Conservation (phyloP, 1,140 invertebrate genomes). For the Drosophila chauvacae region DNA sequence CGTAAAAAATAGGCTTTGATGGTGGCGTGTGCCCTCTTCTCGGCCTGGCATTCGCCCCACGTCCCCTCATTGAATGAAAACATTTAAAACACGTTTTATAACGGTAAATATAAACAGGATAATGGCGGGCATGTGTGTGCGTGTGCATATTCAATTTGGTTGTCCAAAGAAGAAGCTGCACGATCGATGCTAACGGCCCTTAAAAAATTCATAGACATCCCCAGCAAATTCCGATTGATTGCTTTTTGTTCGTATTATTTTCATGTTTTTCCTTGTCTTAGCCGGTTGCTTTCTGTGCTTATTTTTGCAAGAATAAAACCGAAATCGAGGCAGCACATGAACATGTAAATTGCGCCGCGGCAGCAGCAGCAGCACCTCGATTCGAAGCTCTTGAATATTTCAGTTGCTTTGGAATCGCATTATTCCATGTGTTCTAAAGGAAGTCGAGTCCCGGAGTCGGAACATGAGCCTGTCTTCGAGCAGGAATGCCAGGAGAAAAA, state of each 20-base stretch:
- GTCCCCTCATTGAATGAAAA: slow-evolving; percentile 59
- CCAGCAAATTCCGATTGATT: slow-evolving; percentile 62
- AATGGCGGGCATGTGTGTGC: neutral
- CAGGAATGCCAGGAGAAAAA: neutral
- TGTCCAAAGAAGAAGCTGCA: slow-evolving; percentile 13
- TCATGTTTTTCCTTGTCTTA: neutral
- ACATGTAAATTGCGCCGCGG: slow-evolving; percentile 38
- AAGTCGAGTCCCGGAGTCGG: slow-evolving; percentile 1
- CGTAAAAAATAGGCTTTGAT: slow-evolving; percentile 62
- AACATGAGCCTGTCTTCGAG: neutral
- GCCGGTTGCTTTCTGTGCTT: neutral
- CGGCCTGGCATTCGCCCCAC: neutral
- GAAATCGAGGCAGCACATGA: slow-evolving; percentile 35
- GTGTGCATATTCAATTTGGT: slow-evolving; percentile 61
- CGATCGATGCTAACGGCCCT: slow-evolving; percentile 58
- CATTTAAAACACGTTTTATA: slow-evolving; percentile 72
- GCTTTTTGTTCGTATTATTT: slow-evolving; percentile 41
- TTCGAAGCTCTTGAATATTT: slow-evolving; percentile 56
- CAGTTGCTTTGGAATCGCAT: slow-evolving; percentile 62
- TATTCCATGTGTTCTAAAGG: slow-evolving; percentile 27
- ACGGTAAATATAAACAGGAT: slow-evolving; percentile 43
- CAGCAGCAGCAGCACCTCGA: neutral
- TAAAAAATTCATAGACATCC: slow-evolving; percentile 67
- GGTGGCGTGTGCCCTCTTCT: slow-evolving; percentile 13
- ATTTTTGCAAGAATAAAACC: slow-evolving; percentile 11